Evolutionary conservation across 1,140 invertebrate genomes (phyloP).

Genomic region (Chionoecetes opilio): DNA sequence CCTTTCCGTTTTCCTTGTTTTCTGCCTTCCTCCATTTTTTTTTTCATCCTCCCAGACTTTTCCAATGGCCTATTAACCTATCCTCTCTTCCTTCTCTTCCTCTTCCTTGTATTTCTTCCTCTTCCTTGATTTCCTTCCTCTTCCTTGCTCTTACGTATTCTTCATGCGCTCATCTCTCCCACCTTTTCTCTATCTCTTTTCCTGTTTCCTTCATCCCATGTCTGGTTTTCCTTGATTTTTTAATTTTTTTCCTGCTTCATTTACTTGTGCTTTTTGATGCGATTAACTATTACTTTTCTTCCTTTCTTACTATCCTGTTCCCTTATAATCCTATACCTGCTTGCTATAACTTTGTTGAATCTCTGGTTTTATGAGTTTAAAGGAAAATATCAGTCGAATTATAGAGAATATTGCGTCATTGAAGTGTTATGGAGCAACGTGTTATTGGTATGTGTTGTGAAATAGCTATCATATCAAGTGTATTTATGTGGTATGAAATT

Average conservation of each 20-base stretch:
- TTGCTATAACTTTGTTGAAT: neutral
- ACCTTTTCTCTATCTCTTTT: neutral
- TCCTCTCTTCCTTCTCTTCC: conserved; percentile 27
- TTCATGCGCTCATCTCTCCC: neutral
- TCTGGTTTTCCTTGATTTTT: neutral
- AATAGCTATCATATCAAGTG: neutral
- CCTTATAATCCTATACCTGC: neutral
- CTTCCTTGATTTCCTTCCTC: too few species aligned
- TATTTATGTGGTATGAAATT: too few species aligned
- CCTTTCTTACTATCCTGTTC: neutral
- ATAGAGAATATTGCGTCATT: neutral
- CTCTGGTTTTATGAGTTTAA: neutral
- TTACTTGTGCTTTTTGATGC: neutral
- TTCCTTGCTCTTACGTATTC: neutral
- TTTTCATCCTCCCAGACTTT: neutral
- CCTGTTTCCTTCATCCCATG: neutral
- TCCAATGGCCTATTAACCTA: neutral
- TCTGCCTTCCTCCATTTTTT: neutral
- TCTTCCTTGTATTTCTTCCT: too few species aligned
- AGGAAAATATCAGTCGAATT: neutral
- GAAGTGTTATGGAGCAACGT: neutral
- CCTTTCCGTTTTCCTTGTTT: neutral
- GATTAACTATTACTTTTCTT: neutral
- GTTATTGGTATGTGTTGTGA: neutral
- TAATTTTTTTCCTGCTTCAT: neutral